Evolutionary conservation across 2,113 vertebrate genomes (phyloP).

Genomic region (Stigmatopora nigra): DNA sequence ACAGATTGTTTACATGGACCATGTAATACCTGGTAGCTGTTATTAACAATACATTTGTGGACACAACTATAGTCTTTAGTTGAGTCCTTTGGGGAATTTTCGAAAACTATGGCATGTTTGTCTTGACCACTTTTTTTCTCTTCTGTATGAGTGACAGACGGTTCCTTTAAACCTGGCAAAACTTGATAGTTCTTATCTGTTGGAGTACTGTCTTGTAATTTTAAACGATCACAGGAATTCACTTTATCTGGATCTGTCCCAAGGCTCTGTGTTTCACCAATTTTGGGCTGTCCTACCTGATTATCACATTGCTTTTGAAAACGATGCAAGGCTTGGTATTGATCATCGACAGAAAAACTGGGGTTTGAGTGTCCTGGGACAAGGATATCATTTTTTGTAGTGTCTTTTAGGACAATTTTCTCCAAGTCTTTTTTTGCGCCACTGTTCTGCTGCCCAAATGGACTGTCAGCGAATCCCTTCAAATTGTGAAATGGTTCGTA

Average conservation of each 20-base stretch:
- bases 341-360: background rate
- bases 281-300: background rate
- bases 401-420: background rate
- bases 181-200: background rate
- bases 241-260: conserved; percentile 1
- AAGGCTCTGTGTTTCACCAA: background rate
- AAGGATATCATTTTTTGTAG: background rate
- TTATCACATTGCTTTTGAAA: background rate
- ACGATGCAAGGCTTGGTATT: background rate
- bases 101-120: background rate
- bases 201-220: background rate
- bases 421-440: conserved; percentile 5
- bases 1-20: too few relatives aligned
- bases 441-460: too few relatives aligned
- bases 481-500: too few relatives aligned
- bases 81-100: background rate
- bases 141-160: background rate
- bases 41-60: background rate
- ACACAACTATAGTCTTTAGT: background rate
- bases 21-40: background rate
- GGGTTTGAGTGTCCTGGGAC: background rate
- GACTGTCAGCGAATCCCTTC: too few relatives aligned
- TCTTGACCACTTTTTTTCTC: background rate
- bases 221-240: conserved; percentile 2
- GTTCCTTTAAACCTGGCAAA: background rate